Evolutionary conservation across 92 coral and sea anemone genomes (phyloP), one percentile per base, ranked within the genome.

Genomic region (Phymanthus crucifer): DNA sequence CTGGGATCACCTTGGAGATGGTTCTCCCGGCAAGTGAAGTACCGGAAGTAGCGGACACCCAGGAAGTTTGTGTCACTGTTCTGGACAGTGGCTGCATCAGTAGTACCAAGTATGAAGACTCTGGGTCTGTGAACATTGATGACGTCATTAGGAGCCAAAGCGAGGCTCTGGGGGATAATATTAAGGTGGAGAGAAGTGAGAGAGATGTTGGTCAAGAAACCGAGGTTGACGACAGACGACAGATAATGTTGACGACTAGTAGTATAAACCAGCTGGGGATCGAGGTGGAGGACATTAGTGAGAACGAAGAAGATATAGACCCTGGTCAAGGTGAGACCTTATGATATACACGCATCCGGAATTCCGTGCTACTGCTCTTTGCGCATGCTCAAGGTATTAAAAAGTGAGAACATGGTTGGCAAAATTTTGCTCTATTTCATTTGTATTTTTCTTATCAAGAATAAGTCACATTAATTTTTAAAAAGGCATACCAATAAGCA

Each of bases 31-130:
- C 87, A 31, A 73, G 45, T 6, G 96, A 86, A 40, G 78, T 72
- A n/a, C 78, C 88, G 21, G 89, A 85, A 19, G 75, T 84, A 3
- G 89, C 82, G 18, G 72, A 35, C 34, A 66, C 80, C 17, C 93
- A 93, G 87, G 97, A 87, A 58, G 97, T 93, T 0, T 93, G 97
- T 94, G 97, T 90, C 50, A 93, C 97, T 81, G 97, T 93, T 40
- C 82, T 93, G 40, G 97, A 93, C 84, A 90, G 97, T 77, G 97
- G 97, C 23, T 83, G 86, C 66, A 85, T 81, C 18, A 57, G 76
- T 13, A 89, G 65, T 52, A 71, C 81, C 32, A 73, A 65, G 1
- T 77, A 76, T 56, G 67, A 78, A 61, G 92, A 79, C 52, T 48
- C 79, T 70, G 68, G 68, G 68, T 61, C 68, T 61, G 88, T 85